Conservation (phyloP, 35 echinoderm and acorn worm genomes). For the Anneissia japonica region DNA sequence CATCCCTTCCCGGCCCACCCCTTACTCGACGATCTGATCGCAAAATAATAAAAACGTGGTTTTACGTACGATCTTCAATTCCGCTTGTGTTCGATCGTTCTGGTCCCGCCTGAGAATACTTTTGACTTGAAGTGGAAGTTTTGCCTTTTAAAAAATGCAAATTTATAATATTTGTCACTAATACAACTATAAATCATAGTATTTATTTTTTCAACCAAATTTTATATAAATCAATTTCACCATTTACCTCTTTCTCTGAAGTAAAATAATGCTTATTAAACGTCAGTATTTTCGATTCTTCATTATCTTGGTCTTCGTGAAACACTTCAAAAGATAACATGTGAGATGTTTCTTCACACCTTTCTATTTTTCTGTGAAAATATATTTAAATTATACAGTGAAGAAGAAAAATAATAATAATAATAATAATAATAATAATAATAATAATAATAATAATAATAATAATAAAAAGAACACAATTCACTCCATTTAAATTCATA, state of each 20-base stretch:
- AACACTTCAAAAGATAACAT: neutral
- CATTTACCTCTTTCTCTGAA: constrained; percentile 49
- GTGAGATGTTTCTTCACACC: neutral
- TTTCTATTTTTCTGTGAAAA: neutral
- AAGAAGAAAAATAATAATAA: too few species aligned
- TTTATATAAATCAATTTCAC: too few species aligned
- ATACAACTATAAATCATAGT: neutral
- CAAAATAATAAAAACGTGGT: too few species aligned
- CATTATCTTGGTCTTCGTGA: neutral
- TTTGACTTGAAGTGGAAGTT: constrained; percentile 47
- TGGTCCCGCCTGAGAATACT: constrained; percentile 19
- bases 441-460: too few species aligned
- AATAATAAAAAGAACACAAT: too few species aligned
- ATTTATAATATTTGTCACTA: neutral
- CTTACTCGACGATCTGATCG: too few species aligned
- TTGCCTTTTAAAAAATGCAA: constrained; percentile 2
- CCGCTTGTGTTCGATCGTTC: constrained; percentile 18
- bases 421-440: too few species aligned
- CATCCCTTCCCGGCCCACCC: too few species aligned
- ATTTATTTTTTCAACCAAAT: neutral
- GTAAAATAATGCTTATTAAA: constrained; percentile 63
- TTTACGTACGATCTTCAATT: neutral
- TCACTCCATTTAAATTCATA: too few species aligned
- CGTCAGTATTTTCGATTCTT: constrained; percentile 15
- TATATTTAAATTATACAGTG: too few species aligned